A percentile compares a stretch with the other conserved stretches of the same genome.
Evolutionary conservation across 2,113 vertebrate genomes (phyloP).

Genomic region (Bostrychus sinensis): DNA sequence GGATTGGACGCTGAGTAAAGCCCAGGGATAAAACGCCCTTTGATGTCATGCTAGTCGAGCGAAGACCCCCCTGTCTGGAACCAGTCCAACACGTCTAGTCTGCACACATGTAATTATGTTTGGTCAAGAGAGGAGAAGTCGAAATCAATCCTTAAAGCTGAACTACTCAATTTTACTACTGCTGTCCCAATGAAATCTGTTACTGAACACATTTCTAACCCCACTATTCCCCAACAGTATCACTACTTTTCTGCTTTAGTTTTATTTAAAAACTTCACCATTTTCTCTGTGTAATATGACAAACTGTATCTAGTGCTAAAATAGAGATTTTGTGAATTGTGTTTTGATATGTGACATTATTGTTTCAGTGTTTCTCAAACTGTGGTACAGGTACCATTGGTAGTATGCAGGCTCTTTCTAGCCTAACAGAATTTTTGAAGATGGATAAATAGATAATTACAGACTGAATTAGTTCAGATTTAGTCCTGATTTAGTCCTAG

Average conservation of each 20-base stretch:
- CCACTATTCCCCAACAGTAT: no score
- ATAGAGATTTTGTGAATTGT: no score
- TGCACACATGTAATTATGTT: slow-evolving; percentile 50
- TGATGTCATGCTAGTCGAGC: slow-evolving; percentile 56
- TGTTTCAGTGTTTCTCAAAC: neutral
- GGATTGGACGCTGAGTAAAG: slow-evolving; percentile 54
- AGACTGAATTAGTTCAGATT: neutral
- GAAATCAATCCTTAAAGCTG: neutral
- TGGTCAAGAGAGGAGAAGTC: slow-evolving; percentile 35
- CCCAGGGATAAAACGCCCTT: slow-evolving; percentile 53
- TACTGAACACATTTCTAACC: no score
- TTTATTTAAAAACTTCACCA: no score
- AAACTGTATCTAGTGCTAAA: no score
- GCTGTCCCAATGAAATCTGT: no score
- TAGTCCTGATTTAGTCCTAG: neutral
- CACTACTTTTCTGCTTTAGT: no score
- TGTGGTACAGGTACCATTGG: no score
- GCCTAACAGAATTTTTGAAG: no score
- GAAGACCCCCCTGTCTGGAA: slow-evolving; percentile 44
- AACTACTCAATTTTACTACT: neutral
- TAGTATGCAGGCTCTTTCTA: neutral
- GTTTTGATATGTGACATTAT: no score
- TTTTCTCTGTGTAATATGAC: no score
- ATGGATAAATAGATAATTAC: no score
- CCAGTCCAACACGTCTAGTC: slow-evolving; percentile 47